Evolutionary conservation across 2,113 vertebrate genomes (phyloP).

Genomic region (Albula glossodonta): DNA sequence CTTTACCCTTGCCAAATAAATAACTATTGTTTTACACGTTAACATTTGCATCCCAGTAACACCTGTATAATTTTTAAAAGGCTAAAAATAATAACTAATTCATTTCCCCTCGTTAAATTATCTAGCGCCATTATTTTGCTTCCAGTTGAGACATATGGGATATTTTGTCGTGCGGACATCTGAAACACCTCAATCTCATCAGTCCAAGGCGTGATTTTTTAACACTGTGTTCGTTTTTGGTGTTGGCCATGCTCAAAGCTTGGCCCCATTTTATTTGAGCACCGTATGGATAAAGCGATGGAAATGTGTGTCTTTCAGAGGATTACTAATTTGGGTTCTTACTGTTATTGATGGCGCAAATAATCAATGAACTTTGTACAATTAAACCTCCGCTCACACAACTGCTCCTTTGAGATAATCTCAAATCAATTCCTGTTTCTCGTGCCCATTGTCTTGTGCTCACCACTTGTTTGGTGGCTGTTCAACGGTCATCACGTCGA

Average conservation of each 20-base stretch:
- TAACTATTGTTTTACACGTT: neutral
- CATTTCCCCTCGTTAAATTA: neutral
- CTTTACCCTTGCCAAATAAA: neutral
- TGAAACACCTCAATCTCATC: constrained; percentile 46
- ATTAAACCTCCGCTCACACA: constrained; percentile 16
- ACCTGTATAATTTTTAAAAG: neutral
- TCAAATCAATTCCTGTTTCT: constrained; percentile 26
- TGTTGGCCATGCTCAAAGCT: constrained; percentile 3
- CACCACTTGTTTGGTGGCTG: constrained; percentile 27
- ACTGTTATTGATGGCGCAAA: neutral
- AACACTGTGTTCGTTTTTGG: neutral
- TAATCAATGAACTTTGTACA: neutral
- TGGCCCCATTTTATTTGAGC: neutral
- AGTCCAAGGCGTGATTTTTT: constrained; percentile 18
- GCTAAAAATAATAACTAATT: neutral
- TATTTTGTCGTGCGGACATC: constrained; percentile 64
- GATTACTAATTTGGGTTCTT: neutral
- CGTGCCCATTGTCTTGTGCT: constrained; percentile 16
- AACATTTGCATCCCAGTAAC: neutral
- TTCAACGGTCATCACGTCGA: constrained; percentile 38
- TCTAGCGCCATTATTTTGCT: constrained; percentile 71
- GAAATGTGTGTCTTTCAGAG: constrained; percentile 38
- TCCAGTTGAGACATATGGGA: constrained; percentile 68
- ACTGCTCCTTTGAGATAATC: constrained; percentile 13
- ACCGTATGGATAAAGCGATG: neutral